phyloP scores from a whole-genome alignment of 1,140 invertebrate genomes.

The Hycleus cichorii region DNA sequence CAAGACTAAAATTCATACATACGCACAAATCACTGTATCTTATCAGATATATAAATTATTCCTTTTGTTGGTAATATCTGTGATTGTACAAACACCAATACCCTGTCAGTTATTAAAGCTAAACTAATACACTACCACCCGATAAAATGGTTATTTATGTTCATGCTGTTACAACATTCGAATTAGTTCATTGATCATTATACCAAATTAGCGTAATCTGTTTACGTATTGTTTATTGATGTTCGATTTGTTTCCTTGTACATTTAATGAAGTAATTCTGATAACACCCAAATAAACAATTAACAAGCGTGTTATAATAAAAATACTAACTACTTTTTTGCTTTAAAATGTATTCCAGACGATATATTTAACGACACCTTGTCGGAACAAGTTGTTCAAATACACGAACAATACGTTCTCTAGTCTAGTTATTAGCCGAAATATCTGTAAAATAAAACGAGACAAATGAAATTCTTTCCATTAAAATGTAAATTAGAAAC shows the following conservation, averaged over 20 bases:
- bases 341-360: too few relatives aligned
- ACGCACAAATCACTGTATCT: conserved; percentile 19
- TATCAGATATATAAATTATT: conserved; percentile 24
- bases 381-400: too few relatives aligned
- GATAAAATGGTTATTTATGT: conserved; percentile 23
- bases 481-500: too few relatives aligned
- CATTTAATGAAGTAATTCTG: conserved; percentile 10
- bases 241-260: conserved; percentile 15
- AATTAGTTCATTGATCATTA: conserved; percentile 20
- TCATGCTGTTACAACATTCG: conserved; percentile 10
- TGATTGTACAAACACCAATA: conserved; percentile 14
- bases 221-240: conserved; percentile 17
- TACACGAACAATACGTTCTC: too few relatives aligned
- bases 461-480: too few relatives aligned
- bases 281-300: conserved; percentile 7
- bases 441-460: too few relatives aligned
- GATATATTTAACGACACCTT: too few relatives aligned
- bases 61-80: conserved; percentile 14
- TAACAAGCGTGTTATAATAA: not conserved
- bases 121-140: conserved; percentile 15
- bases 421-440: too few relatives aligned
- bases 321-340: too few relatives aligned
- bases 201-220: conserved; percentile 21
- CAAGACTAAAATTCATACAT: not conserved
- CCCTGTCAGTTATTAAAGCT: conserved; percentile 14